Evolutionary conservation across 1,140 invertebrate genomes (phyloP).

Genomic region (Leptoteleia sp.): DNA sequence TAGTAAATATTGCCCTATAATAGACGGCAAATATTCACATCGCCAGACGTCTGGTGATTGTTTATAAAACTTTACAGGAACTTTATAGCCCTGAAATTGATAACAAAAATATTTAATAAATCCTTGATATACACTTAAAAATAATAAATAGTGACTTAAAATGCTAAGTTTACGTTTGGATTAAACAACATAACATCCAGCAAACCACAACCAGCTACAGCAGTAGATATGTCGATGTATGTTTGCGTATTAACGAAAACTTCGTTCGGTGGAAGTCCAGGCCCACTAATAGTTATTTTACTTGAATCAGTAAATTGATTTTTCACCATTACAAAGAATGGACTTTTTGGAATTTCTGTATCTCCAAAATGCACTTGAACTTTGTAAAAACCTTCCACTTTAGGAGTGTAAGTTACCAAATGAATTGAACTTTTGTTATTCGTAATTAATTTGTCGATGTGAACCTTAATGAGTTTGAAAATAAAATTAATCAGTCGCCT

Average conservation of each 20-base stretch:
- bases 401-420: constrained; percentile 90
- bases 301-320: constrained; percentile 91
- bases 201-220: constrained; percentile 91
- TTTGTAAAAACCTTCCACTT: constrained; percentile 89
- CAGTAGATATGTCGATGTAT: constrained; percentile 93
- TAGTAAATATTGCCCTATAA: constrained; percentile 91
- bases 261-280: constrained; percentile 90
- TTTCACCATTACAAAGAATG: constrained; percentile 88
- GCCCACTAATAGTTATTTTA: constrained; percentile 92
- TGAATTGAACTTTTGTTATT: constrained; percentile 93
- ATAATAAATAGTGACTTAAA: too few species aligned
- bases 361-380: constrained; percentile 87
- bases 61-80: constrained; percentile 88
- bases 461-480: too few species aligned
- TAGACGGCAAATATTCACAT: constrained; percentile 90
- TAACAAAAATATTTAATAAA: too few species aligned
- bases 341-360: constrained; percentile 89
- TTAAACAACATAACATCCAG: constrained; percentile 93
- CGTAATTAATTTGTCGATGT: too few species aligned
- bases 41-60: constrained; percentile 87
- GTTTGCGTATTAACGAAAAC: constrained; percentile 89
- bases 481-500: too few species aligned
- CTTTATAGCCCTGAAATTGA: too few species aligned
- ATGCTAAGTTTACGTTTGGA: constrained; percentile 84
- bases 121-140: too few species aligned